These are phyloP conservation scores for Manacus vitellinus DNA, from an alignment of 2,113 vertebrate species.

Conservation along the genomic window DNA sequence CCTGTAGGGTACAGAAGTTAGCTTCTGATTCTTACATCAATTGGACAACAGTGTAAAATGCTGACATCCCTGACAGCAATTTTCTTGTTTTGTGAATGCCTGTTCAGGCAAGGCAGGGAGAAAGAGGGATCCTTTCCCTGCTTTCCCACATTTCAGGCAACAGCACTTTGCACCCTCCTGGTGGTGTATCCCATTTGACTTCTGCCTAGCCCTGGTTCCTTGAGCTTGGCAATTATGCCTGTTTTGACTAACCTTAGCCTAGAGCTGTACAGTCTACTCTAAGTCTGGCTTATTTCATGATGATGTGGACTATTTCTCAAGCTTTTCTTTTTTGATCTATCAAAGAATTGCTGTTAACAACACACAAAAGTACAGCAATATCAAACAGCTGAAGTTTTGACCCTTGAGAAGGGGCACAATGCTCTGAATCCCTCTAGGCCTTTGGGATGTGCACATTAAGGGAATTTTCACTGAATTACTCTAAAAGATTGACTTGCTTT, in stretches of 20 bases:
- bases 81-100: not conserved
- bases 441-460: not conserved
- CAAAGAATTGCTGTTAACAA: not conserved
- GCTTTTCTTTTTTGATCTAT: not conserved
- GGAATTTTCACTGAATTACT: not conserved
- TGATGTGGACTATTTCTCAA: not conserved
- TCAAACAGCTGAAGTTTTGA: not conserved
- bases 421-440: not conserved
- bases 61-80: not conserved
- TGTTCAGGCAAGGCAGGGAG: not conserved
- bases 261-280: not conserved
- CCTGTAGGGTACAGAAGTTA: not conserved
- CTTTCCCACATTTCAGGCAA: not conserved
- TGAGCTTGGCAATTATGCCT: not conserved
- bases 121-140: not conserved
- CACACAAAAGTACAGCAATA: not conserved
- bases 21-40: not conserved
- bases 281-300: not conserved
- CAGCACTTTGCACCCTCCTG: not conserved
- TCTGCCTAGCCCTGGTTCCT: not conserved
- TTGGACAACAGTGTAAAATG: not conserved
- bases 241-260: not conserved
- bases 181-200: not conserved
- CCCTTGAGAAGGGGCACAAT: not conserved
- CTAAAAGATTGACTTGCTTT: not conserved